Evolutionary conservation across 2,797 vertebrate genomes (phyloP).

Genomic region (Scomberomorus guttatus): DNA sequence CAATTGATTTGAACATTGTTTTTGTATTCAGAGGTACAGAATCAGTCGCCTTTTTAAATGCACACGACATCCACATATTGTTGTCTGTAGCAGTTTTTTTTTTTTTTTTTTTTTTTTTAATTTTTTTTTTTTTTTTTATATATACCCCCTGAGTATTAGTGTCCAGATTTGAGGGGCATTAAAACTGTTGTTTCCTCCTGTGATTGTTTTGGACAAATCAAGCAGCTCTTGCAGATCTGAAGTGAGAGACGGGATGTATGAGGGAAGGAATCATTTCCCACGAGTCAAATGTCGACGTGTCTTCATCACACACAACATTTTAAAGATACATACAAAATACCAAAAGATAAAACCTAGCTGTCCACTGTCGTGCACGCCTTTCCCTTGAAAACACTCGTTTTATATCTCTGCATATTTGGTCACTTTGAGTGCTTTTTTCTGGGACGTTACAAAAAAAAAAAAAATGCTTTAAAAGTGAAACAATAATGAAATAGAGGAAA

Average conservation of each 20-base stretch:
- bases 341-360: conserved; percentile 72
- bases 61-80: conserved; percentile 66
- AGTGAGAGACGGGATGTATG: conserved; percentile 62
- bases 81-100: conserved; percentile 54
- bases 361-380: conserved; percentile 58
- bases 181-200: conserved; percentile 83
- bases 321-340: conserved; percentile 61
- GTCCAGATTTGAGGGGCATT: conserved; percentile 82
- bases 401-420: conserved; percentile 67
- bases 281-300: conserved; percentile 56
- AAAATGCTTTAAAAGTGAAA: conserved; percentile 76
- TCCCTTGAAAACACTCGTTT: conserved; percentile 51
- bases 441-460: conserved; percentile 47
- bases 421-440: conserved; percentile 60
- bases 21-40: conserved; percentile 76
- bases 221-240: conserved; percentile 70
- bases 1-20: conserved; percentile 55
- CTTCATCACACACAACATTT: conserved; percentile 59
- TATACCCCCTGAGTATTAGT: conserved; percentile 59
- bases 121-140: conserved; percentile 6
- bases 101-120: conserved; percentile 13
- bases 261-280: conserved; percentile 71
- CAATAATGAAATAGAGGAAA: conserved; percentile 35
- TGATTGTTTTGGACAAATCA: conserved; percentile 82
- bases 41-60: conserved; percentile 65